phyloP scores from a whole-genome alignment of 1,140 invertebrate genomes.

The Cryptotermes secundus region DNA sequence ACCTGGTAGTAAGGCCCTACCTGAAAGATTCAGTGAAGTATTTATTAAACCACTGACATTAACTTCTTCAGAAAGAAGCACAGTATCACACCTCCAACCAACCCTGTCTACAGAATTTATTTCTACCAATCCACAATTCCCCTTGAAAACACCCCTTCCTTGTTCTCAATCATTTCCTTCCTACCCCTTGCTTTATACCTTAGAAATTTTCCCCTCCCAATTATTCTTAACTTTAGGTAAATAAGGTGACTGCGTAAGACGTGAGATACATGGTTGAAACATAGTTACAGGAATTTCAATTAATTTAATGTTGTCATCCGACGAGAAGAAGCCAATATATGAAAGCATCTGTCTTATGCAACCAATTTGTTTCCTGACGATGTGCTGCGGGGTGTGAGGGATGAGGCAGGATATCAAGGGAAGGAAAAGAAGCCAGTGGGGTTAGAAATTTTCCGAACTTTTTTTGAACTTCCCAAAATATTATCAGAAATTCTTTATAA shows the following conservation, averaged over 20 bases:
- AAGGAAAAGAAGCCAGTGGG: neutral
- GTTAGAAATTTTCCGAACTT: neutral
- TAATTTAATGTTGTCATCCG: conserved; percentile 1
- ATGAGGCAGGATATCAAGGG: neutral
- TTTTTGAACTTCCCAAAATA: neutral
- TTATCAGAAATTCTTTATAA: too few relatives aligned
- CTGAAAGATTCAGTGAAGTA: neutral
- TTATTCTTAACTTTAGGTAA: neutral
- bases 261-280: neutral
- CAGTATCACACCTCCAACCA: neutral
- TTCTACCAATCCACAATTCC: neutral
- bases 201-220: neutral
- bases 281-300: conserved; percentile 17
- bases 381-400: neutral
- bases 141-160: neutral
- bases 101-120: neutral
- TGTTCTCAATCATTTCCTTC: conserved; percentile 16
- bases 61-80: neutral
- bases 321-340: neutral
- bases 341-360: conserved; percentile 5
- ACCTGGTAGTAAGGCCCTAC: too few relatives aligned
- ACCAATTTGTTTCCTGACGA: neutral
- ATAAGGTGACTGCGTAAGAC: neutral
- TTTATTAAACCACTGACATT: conserved; percentile 13
- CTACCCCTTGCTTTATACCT: neutral